These are phyloP conservation scores for Hippopotamyrus pictus DNA, from an alignment of 2,797 vertebrate genomes.

Conservation along the genomic window DNA sequence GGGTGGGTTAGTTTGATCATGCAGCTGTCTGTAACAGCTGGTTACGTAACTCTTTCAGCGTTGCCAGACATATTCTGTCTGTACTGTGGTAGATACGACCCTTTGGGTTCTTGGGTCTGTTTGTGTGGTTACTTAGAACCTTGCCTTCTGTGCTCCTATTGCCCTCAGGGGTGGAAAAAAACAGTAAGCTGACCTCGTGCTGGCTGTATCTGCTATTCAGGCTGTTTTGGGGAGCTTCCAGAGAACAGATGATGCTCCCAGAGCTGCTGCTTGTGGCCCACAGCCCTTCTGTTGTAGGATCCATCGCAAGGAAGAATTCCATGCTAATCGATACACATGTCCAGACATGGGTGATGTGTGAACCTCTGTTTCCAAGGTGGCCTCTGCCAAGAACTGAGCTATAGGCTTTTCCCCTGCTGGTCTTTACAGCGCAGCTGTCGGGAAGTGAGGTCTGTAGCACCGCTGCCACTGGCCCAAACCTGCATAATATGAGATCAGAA, in stretches of 20 bases:
- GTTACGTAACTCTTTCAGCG: constrained; percentile 22
- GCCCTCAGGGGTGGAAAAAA: background rate
- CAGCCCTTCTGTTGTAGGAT: background rate
- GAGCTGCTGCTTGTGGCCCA: background rate
- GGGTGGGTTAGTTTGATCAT: constrained; percentile 11
- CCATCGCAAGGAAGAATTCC: background rate
- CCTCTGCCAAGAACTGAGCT: background rate
- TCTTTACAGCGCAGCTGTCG: background rate
- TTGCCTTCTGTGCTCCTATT: constrained; percentile 22
- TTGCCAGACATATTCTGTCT: background rate
- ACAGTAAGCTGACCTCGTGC: background rate
- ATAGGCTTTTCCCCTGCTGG: background rate
- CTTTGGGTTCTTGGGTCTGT: constrained; percentile 17
- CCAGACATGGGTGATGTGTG: background rate
- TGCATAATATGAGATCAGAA: background rate
- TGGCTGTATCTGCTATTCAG: background rate
- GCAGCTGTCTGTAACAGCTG: constrained; percentile 24
- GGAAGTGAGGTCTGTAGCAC: background rate
- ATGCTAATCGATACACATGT: background rate
- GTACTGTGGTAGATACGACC: background rate
- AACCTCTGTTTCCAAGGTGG: background rate
- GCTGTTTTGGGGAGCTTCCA: background rate
- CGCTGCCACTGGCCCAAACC: background rate
- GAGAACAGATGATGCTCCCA: background rate
- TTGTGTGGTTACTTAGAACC: constrained; percentile 22